phyloP scores from a whole-genome alignment of 1,140 invertebrate genomes.

The Lethocerus indicus region DNA sequence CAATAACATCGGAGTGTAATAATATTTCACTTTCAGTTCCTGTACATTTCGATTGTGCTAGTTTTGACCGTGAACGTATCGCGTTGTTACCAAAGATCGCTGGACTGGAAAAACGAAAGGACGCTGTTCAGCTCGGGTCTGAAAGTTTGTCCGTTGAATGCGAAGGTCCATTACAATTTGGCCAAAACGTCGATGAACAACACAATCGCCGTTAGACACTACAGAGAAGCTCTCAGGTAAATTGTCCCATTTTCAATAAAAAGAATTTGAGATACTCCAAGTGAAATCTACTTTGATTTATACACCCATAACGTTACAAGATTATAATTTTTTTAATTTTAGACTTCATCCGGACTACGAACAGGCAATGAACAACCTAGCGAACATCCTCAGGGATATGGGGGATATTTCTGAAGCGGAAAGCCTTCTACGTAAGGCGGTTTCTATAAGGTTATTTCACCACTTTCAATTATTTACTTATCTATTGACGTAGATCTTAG shows the following conservation, averaged over 20 bases:
- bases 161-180: conserved; percentile 94
- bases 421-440: conserved; percentile 50
- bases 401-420: conserved; percentile 58
- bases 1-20: no score
- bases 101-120: conserved; percentile 63
- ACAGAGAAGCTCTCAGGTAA: conserved; percentile 58
- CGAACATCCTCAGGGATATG: conserved; percentile 74
- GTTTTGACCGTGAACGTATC: no score
- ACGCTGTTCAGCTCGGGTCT: conserved; percentile 51
- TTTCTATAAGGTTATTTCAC: conserved; percentile 61
- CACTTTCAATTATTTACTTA: no score
- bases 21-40: no score
- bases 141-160: conserved; percentile 68
- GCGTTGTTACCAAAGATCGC: conserved; percentile 48
- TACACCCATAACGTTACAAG: neutral
- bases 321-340: conserved; percentile 17
- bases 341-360: conserved; percentile 80
- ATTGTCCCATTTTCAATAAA: neutral
- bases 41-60: no score
- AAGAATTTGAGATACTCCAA: neutral
- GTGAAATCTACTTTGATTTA: neutral
- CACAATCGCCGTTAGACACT: conserved; percentile 52
- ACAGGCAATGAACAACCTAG: conserved; percentile 94
- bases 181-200: conserved; percentile 45
- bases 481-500: no score